phyloP scores from a whole-genome alignment of 2,113 vertebrate species.

The Pithys albifrons region DNA sequence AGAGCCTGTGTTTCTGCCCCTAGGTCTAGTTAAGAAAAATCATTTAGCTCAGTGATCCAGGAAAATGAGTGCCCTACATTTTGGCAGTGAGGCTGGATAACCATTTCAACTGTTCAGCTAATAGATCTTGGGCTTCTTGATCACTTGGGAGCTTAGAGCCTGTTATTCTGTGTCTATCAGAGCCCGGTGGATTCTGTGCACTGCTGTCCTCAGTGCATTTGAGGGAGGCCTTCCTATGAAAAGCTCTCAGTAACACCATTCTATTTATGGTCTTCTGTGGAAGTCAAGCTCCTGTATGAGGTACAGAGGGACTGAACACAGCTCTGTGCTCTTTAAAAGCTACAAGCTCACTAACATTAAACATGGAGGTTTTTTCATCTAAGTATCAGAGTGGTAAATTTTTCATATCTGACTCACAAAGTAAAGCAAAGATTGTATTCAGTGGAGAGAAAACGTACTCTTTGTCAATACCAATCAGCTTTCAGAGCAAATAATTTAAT shows the following conservation, averaged over 20 bases:
- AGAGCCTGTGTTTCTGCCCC: conserved; percentile 20
- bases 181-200: neutral
- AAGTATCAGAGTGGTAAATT: neutral
- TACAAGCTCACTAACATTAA: neutral
- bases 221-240: neutral
- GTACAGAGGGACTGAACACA: neutral
- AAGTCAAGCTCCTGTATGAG: neutral
- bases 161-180: neutral
- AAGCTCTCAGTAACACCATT: neutral
- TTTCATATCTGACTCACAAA: neutral
- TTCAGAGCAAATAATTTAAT: conserved; percentile 27
- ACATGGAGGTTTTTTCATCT: neutral
- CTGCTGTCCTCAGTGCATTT: neutral
- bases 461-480: conserved; percentile 19
- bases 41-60: conserved; percentile 52
- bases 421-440: neutral
- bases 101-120: neutral
- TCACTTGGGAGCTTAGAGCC: neutral
- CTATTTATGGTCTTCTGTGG: neutral
- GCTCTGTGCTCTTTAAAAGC: neutral
- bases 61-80: conserved; percentile 56
- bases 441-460: neutral
- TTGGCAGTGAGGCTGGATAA: conserved; percentile 19
- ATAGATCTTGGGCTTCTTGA: neutral
- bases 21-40: conserved; percentile 40